phyloP scores from a whole-genome alignment of 2,797 vertebrate species.

The Myotis pilosus region DNA sequence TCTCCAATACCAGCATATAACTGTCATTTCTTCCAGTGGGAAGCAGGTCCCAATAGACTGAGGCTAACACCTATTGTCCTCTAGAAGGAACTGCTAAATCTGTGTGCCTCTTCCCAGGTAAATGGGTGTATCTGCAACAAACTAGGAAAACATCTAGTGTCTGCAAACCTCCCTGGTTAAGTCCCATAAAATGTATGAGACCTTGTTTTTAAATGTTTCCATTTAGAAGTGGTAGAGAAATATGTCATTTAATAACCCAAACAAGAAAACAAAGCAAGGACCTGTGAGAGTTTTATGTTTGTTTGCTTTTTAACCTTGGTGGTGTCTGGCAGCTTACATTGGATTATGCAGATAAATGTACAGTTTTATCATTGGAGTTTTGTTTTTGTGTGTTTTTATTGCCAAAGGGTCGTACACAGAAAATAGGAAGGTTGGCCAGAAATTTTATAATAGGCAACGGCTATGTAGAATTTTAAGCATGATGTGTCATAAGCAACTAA shows the following conservation, averaged over 20 bases:
- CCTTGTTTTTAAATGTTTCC: neutral
- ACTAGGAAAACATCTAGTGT: neutral
- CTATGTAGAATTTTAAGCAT: slow-evolving; percentile 2
- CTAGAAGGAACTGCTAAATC: neutral
- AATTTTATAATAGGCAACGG: neutral
- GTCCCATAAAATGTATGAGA: neutral
- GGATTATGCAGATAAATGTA: neutral
- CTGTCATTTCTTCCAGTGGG: neutral
- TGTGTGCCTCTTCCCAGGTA: neutral
- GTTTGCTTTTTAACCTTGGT: neutral
- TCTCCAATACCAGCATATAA: neutral
- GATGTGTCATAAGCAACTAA: neutral
- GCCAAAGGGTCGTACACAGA: neutral
- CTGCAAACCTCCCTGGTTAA: neutral
- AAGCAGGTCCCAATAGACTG: neutral
- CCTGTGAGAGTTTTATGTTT: neutral
- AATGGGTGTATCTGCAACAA: neutral
- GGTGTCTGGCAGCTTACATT: neutral
- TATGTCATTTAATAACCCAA: neutral
- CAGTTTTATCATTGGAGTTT: neutral
- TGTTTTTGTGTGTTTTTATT: neutral
- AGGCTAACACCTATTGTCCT: neutral
- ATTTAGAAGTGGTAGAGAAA: neutral
- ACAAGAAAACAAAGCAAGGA: neutral
- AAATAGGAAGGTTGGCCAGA: neutral